Base-by-base conservation (phyloP, 2,888 invertebrate species). In the Phyllotreta cruciferae region DNA sequence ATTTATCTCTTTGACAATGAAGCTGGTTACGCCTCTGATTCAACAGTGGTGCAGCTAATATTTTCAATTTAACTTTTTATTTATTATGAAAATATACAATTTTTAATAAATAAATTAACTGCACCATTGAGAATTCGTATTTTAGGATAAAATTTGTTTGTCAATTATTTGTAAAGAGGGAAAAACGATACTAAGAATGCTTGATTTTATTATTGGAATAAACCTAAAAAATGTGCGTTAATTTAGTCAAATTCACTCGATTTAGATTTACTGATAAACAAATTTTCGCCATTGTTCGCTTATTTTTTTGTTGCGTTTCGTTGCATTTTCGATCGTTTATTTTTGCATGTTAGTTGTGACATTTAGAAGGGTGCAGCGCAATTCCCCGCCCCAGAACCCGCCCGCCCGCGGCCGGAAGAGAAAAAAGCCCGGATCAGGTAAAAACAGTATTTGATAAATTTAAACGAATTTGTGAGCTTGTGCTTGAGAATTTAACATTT, bases 341-440 rank as follows among this genome's bases (percentile, higher is more conserved):
- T 60, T 75, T 78, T 75, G 80, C 81, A 81, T 80, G 77, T 77
- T 86, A 90, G 90, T 92, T 85, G 92, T 93, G 82, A 92, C 93
- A 75, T 93, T 92, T 88, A 93, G 92, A 88, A 90, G 90, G 81
- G 77, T 80, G 8, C 72, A 77, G 74, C 62, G 71, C 77, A 54
- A 66, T 76, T 64, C 76, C 74, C 65, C 73, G 74, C 66, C 60
- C 55, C 56, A 52, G 24, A 57, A 63, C 60, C 70, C 62, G 6
- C 63, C 56, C 36, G 63, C 45, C 38, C 69, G 72, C 57, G 68
- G 74, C 10, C 67, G 91, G 78, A 91, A 91, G 82, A 83, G 91
- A 77, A 91, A 91, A 82, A 91, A 90, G 77, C 90, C 91, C 7
- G 90, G 89, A 58, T 86, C 83, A 80, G 84, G 87, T 88, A 83